Evolutionary conservation across 2,113 vertebrate species (phyloP), one percentile per base, ranked within the genome.

Genomic region (Gadus macrocephalus): DNA sequence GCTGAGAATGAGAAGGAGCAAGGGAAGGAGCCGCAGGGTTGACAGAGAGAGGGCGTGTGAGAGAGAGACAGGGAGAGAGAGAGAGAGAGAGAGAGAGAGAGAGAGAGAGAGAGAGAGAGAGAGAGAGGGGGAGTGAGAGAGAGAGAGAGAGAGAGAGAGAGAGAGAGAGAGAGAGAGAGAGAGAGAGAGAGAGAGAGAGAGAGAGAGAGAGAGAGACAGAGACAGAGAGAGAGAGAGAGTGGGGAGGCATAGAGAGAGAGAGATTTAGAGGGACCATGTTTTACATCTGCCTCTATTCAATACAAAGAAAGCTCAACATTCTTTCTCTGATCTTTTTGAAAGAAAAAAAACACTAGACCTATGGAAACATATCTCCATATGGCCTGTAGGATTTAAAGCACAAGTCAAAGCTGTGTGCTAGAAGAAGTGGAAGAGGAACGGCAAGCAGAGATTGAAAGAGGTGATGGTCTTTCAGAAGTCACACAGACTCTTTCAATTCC

Each of bases 241-340:
- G 5, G 12, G 62, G 27, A 14, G 62, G 69, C 55, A 56, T 55
- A 19, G 69, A 28, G 12, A 31, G 70, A 71, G 68, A 84, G 75
- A 75, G 62, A 73, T 64, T 81, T 56, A 64, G 71, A 70, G 19
- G 25, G 62, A 31, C 68, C 58, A 59, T 42, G 65, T 59, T 71
- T 65, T 71, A 71, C 27, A 25, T 84, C 83, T 76, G 73, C 69
- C 61, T 27, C 78, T 61, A 62, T 75, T 58, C 55, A 53, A 78
- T 78, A 79, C 74, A 62, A 58, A 6, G 55, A 59, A 53, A 67
- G 86, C 78, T 79, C 78, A 82, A 70, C 82, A 53, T 69, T 70
- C 64, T 38, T 67, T 64, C 70, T 83, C 65, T 80, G 82, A 83
- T 85, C 74, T 83, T 77, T 62, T 38, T 16, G 72, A 75, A 78